phyloP scores from a whole-genome alignment of 2,888 invertebrate species.

The Tinea trinotella region DNA sequence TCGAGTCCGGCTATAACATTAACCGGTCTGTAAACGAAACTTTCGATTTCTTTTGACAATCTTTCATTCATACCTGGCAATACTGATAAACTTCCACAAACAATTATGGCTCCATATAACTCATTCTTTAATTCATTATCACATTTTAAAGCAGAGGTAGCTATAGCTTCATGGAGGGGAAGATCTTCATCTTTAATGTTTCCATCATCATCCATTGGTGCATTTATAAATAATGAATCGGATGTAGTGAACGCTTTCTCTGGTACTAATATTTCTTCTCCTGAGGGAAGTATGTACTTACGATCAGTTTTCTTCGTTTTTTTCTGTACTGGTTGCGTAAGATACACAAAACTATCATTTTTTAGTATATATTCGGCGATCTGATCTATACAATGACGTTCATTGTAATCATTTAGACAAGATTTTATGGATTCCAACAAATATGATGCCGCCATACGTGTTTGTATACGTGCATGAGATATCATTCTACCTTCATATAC shows the following conservation, averaged over 20 bases:
- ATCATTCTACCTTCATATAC: constrained; percentile 49
- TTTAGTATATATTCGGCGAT: constrained; percentile 35
- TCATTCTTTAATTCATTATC: constrained; percentile 38
- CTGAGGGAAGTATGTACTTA: constrained; percentile 34
- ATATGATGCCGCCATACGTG: constrained; percentile 35
- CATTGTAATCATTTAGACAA: constrained; percentile 28
- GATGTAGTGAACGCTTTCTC: constrained; percentile 40
- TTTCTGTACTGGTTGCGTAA: background rate
- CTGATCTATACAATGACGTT: constrained; percentile 26
- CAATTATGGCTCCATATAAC: constrained; percentile 36
- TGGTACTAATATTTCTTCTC: constrained; percentile 37
- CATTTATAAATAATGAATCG: constrained; percentile 36
- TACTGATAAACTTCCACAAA: constrained; percentile 43
- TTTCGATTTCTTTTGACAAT: constrained; percentile 35
- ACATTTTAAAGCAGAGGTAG: constrained; percentile 36
- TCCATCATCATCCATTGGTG: background rate
- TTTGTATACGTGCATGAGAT: constrained; percentile 41
- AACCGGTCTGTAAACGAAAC: constrained; percentile 28
- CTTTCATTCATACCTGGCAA: constrained; percentile 41
- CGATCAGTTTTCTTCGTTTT: constrained; percentile 23
- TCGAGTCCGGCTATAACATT: constrained; percentile 37
- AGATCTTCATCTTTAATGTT: constrained; percentile 22
- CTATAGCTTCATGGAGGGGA: constrained; percentile 37
- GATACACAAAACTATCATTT: constrained; percentile 30
- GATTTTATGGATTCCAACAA: constrained; percentile 33